Evolutionary conservation across 1,140 invertebrate genomes (phyloP).

Genomic region (Wasmannia auropunctata): DNA sequence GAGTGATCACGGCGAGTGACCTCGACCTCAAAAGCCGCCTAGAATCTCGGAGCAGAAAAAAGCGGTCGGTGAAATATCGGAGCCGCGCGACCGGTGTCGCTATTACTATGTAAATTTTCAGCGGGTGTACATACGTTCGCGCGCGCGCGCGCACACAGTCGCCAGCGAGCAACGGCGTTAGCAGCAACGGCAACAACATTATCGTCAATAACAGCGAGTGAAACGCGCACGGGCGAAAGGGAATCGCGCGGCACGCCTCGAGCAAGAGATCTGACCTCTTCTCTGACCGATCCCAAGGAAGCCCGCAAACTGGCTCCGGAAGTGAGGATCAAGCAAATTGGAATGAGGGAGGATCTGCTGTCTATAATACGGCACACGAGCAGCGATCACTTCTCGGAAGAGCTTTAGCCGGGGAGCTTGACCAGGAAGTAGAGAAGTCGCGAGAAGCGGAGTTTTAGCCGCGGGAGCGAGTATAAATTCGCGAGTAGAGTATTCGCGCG

Average conservation of each 20-base stretch:
- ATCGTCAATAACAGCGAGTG: background rate
- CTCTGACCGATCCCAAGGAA: constrained; percentile 65
- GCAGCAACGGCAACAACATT: constrained; percentile 1
- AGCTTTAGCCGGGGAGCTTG: constrained; percentile 78
- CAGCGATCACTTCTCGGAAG: constrained; percentile 85
- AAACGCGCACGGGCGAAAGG: background rate
- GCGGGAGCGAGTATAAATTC: background rate
- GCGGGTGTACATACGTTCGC: constrained; percentile 25
- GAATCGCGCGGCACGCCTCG: background rate
- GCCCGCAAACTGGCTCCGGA: constrained; percentile 85
- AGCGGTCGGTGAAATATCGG: constrained; percentile 3
- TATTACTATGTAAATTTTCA: constrained; percentile 74
- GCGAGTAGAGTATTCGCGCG: constrained; percentile 31
- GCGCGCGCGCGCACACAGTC: constrained; percentile 69
- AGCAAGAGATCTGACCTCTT: constrained; percentile 43
- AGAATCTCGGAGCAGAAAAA: constrained; percentile 2
- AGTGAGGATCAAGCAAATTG: constrained; percentile 85
- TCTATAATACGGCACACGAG: constrained; percentile 85
- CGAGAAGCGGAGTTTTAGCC: constrained; percentile 1
- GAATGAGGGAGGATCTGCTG: constrained; percentile 85
- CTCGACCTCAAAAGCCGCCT: background rate
- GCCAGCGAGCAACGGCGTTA: constrained; percentile 25
- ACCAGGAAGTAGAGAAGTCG: constrained; percentile 20
- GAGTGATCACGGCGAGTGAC: background rate
- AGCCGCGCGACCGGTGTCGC: constrained; percentile 14